Conservation (phyloP, 1,140 invertebrate species). For the Pantala flavescens region DNA sequence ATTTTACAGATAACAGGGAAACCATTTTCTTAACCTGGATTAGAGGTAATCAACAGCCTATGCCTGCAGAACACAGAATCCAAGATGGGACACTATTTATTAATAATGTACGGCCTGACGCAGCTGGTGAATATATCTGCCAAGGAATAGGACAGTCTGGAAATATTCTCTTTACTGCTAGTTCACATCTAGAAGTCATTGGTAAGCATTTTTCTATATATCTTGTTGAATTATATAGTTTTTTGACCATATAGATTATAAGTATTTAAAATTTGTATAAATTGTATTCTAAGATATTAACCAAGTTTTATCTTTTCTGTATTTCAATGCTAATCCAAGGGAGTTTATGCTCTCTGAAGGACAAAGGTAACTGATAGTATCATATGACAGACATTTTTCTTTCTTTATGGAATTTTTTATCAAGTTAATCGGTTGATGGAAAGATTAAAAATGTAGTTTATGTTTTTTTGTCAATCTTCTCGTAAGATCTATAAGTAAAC, state of each 20-base stretch:
- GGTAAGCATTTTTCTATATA: slow-evolving; percentile 37
- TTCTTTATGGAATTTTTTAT: no score
- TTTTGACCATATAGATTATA: slow-evolving; percentile 11
- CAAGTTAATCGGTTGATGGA: no score
- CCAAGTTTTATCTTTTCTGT: background rate
- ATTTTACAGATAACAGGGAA: slow-evolving; percentile 19
- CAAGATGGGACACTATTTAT: slow-evolving; percentile 49
- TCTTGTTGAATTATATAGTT: background rate
- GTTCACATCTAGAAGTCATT: slow-evolving; percentile 43
- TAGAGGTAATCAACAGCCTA: slow-evolving; percentile 44
- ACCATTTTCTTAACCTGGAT: slow-evolving; percentile 43
- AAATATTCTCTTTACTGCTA: slow-evolving; percentile 36
- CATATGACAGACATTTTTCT: no score
- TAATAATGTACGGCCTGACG: slow-evolving; percentile 46
- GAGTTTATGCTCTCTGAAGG: slow-evolving; percentile 16
- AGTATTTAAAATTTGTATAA: no score
- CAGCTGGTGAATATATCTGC: slow-evolving; percentile 72
- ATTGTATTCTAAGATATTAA: background rate
- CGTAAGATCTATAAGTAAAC: no score
- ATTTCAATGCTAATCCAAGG: slow-evolving; percentile 15
- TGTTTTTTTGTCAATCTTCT: no score
- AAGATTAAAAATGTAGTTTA: no score
- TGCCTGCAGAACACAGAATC: slow-evolving; percentile 49
- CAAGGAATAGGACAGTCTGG: slow-evolving; percentile 41
- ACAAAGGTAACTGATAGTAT: slow-evolving; percentile 19